Base-by-base conservation (phyloP, 2,113 vertebrate genomes). In the Martes martes region DNA sequence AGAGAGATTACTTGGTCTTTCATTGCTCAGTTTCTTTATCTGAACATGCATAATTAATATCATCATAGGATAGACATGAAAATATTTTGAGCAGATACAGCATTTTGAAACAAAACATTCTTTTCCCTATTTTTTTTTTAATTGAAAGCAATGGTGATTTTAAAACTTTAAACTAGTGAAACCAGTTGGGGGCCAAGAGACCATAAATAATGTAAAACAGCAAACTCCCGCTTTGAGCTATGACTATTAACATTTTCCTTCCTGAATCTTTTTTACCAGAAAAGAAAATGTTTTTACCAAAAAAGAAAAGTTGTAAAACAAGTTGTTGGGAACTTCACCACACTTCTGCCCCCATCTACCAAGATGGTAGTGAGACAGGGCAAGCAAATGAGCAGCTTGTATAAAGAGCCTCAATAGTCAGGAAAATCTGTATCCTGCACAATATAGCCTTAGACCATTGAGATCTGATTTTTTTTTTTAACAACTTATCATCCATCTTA, bases 71-170 rank as follows among this genome's bases (percentile, higher is more conserved):
- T 89, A 86, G 7, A 15, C 4, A 31, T 79, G 11, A 74, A 93
- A 87, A 9, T 79, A 83, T 76, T 71, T 52, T 83, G 18, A 84
- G 71, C 21, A 82, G 78, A 36, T 11, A 45, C 1, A 63, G 5
- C 36, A 73, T 76, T 71, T 79, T 67, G 28, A 90, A 69, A 67
- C 59, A 55, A 92, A 42, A 86, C 3, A 11, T 55, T 89, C 31
- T 9, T 90, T 94, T n/a, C 2, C 9, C 69, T 42, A 81, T 65
- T 67, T 47, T 73, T 47, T 71, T 47, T 71, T 47, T 14, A 3
- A 6, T n/a, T 86, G 39, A 63, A 94, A 95, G 36, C 69, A 91
- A 82, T 86, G 67, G 67, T 67, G 80, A 92, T 81, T 92, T 84
- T 73, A 71, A 76, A 74, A 69, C 55, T 79, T 73, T 78, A 61